These are phyloP conservation scores for Neodiprion lecontei DNA, from an alignment of 1,140 invertebrate species.

Conservation along the genomic window DNA sequence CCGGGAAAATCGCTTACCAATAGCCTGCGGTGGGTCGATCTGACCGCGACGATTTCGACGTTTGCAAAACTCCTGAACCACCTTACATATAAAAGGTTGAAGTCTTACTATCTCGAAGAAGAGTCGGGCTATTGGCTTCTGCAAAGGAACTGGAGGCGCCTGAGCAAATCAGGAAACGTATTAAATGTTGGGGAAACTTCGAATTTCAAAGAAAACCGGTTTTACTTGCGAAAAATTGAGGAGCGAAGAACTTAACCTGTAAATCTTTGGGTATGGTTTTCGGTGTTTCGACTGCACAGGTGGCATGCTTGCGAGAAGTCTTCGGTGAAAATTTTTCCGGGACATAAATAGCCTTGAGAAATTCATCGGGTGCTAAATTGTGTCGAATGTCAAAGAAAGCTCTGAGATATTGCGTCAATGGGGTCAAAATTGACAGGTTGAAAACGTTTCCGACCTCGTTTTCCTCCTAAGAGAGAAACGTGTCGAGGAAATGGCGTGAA, in stretches of 20 bases:
- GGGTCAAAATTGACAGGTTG: neutral
- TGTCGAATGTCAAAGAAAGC: neutral
- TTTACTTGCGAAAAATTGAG: neutral
- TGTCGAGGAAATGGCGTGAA: neutral
- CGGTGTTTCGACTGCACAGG: too few species aligned
- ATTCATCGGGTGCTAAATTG: neutral
- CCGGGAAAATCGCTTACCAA: neutral
- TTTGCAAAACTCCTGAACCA: neutral
- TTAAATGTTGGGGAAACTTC: too few species aligned
- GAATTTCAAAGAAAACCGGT: too few species aligned
- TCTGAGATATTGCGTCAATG: neutral
- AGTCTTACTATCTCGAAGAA: slow-evolving; percentile 6
- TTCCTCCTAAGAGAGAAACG: neutral
- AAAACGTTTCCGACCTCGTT: neutral
- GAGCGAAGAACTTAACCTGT: neutral
- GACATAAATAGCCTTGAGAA: neutral
- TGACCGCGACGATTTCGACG: neutral
- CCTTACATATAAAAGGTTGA: neutral
- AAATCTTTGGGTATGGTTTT: neutral
- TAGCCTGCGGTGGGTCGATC: neutral
- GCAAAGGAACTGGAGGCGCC: slow-evolving; percentile 7
- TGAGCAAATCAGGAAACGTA: neutral
- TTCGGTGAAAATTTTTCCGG: neutral
- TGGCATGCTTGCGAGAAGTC: too few species aligned
- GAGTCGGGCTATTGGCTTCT: neutral